These are phyloP conservation scores for Leucosticte australis DNA, from an alignment of 2,113 vertebrate genomes.

Conservation along the genomic window DNA sequence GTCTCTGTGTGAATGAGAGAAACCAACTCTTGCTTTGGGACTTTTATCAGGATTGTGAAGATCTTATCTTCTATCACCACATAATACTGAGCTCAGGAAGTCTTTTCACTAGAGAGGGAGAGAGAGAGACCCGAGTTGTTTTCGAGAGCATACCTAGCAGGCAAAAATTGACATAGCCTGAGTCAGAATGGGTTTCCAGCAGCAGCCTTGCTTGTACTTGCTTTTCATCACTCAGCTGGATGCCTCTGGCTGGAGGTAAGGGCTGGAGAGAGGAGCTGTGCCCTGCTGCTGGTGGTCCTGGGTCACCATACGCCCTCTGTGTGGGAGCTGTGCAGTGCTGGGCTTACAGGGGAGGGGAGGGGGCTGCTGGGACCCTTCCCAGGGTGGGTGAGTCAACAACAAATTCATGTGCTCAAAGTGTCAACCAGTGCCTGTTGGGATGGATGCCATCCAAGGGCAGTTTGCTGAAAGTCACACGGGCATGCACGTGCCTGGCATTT, in stretches of 20 bases:
- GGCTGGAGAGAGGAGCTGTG: neutral
- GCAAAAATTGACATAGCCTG: neutral
- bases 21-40: neutral
- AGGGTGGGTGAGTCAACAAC: neutral
- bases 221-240: constrained; percentile 30
- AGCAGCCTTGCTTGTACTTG: constrained; percentile 32
- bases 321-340: neutral
- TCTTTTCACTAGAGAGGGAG: neutral
- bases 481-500: accelerated
- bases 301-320: neutral
- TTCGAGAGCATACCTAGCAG: neutral
- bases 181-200: constrained; percentile 20
- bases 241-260: neutral
- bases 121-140: neutral
- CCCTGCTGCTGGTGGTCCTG: neutral
- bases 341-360: neutral
- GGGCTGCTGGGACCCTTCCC: neutral
- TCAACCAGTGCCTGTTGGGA: neutral
- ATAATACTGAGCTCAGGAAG: neutral
- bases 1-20: neutral
- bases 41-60: neutral
- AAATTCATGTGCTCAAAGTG: neutral
- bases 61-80: constrained; percentile 16
- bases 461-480: neutral
- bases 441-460: neutral